Conservation (phyloP, 2,113 vertebrate genomes). For the Mugil cephalus region DNA sequence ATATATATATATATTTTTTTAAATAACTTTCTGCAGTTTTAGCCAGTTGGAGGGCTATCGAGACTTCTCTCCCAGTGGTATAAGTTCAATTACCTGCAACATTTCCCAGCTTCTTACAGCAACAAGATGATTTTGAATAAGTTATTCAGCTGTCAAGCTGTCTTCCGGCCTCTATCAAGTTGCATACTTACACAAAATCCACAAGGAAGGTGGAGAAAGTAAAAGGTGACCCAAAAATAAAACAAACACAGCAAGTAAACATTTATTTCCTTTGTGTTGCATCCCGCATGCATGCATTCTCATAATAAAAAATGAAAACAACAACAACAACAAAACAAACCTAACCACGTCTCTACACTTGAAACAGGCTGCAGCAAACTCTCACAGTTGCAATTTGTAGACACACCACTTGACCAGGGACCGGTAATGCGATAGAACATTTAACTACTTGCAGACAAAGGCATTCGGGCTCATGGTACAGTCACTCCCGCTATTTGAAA, state of each 20-base stretch:
- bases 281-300: background rate
- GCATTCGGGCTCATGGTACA: constrained; percentile 27
- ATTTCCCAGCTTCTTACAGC: background rate
- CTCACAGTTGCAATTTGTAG: constrained; percentile 12
- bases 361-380: constrained; percentile 21
- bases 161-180: background rate
- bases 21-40: background rate
- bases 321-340: background rate
- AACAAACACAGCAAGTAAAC: too few species aligned
- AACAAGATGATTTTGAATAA: background rate
- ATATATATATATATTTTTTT: background rate
- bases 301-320: background rate
- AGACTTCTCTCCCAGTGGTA: too few species aligned
- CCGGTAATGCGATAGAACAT: constrained; percentile 40
- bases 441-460: constrained; percentile 51
- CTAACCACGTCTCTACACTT: background rate
- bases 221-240: too few species aligned
- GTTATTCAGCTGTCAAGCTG: background rate
- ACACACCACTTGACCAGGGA: constrained; percentile 13
- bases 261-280: background rate
- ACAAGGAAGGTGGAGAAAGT: background rate
- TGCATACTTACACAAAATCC: background rate
- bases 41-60: too few species aligned
- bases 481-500: constrained; percentile 37
- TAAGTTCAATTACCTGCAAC: too few species aligned